These are phyloP conservation scores for Lepidocyrtinus sp. DNA, from an alignment of 2,888 invertebrate species.

Conservation along the genomic window DNA sequence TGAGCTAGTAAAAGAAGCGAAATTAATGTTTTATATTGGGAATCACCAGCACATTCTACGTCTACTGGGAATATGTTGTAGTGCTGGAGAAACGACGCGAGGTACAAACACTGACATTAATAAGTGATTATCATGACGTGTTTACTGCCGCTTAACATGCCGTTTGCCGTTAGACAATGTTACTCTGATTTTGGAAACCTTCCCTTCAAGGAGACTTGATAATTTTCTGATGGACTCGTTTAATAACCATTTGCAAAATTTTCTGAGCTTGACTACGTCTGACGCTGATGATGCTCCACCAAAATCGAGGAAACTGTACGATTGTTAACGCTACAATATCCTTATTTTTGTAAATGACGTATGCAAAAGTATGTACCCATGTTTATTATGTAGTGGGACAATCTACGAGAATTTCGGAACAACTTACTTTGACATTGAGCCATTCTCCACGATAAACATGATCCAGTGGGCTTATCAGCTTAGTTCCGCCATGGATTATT, in stretches of 20 bases:
- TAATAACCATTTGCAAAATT: conserved; percentile 32
- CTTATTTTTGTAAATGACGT: not conserved
- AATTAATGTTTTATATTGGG: conserved; percentile 22
- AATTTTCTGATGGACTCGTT: conserved; percentile 33
- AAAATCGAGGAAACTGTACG: conserved; percentile 19
- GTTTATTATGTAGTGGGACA: too few species aligned
- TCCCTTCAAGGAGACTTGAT: conserved; percentile 15
- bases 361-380: too few species aligned
- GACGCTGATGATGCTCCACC: not conserved
- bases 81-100: conserved; percentile 14
- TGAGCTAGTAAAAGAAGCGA: conserved; percentile 30
- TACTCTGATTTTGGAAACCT: conserved; percentile 29
- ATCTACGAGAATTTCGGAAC: conserved; percentile 38
- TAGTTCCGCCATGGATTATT: conserved; percentile 36
- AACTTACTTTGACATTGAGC: conserved; percentile 24
- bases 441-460: conserved; percentile 35
- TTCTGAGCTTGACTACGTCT: conserved; percentile 23
- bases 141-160: too few species aligned
- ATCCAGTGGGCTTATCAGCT: conserved; percentile 49
- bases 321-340: not conserved
- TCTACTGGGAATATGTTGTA: conserved; percentile 29
- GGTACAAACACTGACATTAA: not conserved
- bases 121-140: not conserved
- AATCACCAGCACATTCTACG: conserved; percentile 37
- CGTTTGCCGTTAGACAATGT: conserved; percentile 24